Evolutionary conservation across 2,113 vertebrate species (phyloP).

Genomic region (Hassar affinis): DNA sequence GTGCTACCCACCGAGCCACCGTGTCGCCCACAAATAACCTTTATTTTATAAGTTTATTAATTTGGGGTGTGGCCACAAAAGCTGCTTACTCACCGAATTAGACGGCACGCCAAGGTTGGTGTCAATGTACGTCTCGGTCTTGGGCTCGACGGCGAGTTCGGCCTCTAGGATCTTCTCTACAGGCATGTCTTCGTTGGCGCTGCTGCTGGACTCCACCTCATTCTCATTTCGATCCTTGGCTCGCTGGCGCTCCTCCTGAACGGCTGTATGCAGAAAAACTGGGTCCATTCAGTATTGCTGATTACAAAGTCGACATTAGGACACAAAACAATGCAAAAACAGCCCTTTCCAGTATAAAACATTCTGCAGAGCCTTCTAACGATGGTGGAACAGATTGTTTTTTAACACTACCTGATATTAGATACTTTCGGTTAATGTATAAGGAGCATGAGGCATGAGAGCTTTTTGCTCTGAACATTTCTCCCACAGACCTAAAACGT

Average conservation of each 20-base stretch:
- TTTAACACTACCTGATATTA: neutral
- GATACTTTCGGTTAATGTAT: no score
- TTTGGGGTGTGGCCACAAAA: neutral
- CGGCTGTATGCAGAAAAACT: slow-evolving; percentile 77
- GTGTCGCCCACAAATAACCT: no score
- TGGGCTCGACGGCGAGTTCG: slow-evolving; percentile 94
- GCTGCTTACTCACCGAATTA: slow-evolving; percentile 83
- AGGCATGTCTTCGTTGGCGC: slow-evolving; percentile 95
- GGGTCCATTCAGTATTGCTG: slow-evolving; percentile 66
- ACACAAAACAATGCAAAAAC: neutral
- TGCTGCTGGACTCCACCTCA: slow-evolving; percentile 91
- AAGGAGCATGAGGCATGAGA: neutral
- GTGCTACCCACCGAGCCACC: no score
- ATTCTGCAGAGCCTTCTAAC: neutral
- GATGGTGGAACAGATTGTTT: neutral
- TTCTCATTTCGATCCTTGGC: slow-evolving; percentile 92
- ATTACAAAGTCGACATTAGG: slow-evolving; percentile 38
- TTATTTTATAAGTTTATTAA: no score
- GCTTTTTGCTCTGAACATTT: neutral
- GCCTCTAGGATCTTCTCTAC: slow-evolving; percentile 98
- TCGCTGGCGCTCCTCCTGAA: slow-evolving; percentile 96
- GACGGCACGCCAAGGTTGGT: slow-evolving; percentile 86
- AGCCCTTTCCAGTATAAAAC: neutral
- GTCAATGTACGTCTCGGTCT: slow-evolving; percentile 96
- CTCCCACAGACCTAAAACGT: neutral